Conservation (phyloP, 2,888 invertebrate species). For the Neocrepidodera transversa region DNA sequence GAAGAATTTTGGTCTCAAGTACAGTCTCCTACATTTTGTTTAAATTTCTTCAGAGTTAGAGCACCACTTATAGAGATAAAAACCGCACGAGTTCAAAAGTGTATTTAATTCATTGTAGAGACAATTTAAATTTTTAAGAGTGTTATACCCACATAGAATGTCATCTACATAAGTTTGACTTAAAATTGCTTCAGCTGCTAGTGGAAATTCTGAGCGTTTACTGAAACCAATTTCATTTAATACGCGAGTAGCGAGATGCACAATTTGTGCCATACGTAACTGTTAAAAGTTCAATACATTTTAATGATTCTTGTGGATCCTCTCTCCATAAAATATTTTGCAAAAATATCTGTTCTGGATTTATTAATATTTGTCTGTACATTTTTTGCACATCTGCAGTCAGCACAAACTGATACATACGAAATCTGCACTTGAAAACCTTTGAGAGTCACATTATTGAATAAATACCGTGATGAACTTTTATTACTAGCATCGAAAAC, state of each 20-base stretch:
- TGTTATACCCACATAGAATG: conserved; percentile 9
- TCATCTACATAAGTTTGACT: conserved; percentile 23
- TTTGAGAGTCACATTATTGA: conserved; percentile 20
- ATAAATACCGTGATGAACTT: conserved; percentile 9
- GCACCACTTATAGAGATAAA: no score
- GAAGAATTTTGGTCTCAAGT: no score
- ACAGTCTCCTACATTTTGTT: no score
- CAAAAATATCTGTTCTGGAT: background rate
- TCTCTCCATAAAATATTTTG: conserved; percentile 27
- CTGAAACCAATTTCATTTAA: conserved; percentile 10
- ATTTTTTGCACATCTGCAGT: conserved; percentile 17
- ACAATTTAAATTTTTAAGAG: no score
- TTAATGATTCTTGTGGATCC: background rate
- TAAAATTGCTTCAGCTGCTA: conserved; percentile 1
- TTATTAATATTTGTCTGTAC: conserved; percentile 14
- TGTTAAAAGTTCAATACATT: conserved; percentile 15
- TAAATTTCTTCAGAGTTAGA: no score
- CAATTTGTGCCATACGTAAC: no score
- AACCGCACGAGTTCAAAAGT: no score
- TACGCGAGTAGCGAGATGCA: conserved; percentile 25
- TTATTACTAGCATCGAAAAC: conserved; percentile 26
- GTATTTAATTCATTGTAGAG: no score
- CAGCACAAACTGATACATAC: conserved; percentile 23
- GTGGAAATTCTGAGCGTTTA: background rate
- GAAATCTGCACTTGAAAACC: conserved; percentile 27